A percentile compares a stretch with the other conserved stretches of the same genome.
Conservation (phyloP, 2,113 vertebrate species). For the Tetrao urogallus region DNA sequence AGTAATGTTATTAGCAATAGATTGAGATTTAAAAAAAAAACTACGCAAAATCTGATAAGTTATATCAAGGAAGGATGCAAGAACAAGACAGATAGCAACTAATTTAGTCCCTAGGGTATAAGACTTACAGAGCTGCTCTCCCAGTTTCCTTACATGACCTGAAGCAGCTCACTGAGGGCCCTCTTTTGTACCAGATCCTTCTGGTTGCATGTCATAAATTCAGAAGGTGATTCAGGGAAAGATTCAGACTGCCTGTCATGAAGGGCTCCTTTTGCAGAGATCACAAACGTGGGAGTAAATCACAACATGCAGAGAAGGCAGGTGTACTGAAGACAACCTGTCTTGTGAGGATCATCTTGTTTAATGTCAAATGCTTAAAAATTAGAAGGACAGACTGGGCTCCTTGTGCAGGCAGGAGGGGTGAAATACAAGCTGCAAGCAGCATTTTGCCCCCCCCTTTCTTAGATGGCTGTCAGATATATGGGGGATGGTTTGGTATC, state of each 20-base stretch:
- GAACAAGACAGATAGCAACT: constrained; percentile 35
- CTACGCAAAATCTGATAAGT: constrained; percentile 62
- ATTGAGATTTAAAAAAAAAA: background rate
- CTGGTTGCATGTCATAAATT: constrained; percentile 8
- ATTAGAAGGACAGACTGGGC: background rate
- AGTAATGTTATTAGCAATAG: constrained; percentile 57
- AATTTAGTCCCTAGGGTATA: background rate
- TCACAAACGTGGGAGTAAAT: constrained; percentile 11
- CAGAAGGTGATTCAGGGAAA: background rate
- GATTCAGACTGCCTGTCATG: background rate
- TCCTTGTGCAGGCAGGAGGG: background rate
- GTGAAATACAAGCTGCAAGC: background rate
- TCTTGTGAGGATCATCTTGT: background rate
- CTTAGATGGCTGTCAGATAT: background rate
- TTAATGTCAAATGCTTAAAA: background rate
- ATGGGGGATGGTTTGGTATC: background rate
- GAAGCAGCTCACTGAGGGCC: constrained; percentile 17
- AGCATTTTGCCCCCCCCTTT: background rate
- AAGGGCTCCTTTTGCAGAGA: background rate
- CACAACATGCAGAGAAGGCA: background rate
- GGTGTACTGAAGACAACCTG: background rate
- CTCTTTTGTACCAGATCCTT: constrained; percentile 7
- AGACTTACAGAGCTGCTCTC: background rate
- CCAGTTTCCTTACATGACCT: background rate
- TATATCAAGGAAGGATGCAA: constrained; percentile 51